phyloP scores from a whole-genome alignment of 2,113 vertebrate genomes.

The Amia ocellicauda region DNA sequence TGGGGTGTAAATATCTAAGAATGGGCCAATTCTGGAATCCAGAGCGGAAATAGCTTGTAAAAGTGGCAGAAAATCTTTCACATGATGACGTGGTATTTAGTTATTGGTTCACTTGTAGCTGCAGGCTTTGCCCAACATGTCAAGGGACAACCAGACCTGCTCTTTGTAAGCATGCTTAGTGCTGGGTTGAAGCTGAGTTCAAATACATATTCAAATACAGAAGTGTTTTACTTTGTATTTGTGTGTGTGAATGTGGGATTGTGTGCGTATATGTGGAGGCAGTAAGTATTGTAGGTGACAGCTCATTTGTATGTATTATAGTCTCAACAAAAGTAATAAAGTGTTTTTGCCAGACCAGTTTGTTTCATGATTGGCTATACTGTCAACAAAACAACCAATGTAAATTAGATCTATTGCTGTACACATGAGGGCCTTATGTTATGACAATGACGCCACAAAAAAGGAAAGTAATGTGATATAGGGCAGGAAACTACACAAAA shows the following conservation, averaged over 20 bases:
- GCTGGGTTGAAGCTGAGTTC: conserved; percentile 20
- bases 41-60: not conserved
- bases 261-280: no score
- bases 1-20: conserved; percentile 5
- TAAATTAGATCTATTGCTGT: conserved; percentile 10
- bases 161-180: conserved; percentile 26
- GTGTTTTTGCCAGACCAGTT: no score
- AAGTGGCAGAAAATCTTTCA: conserved; percentile 10
- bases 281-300: no score
- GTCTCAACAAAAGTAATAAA: no score
- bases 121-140: not conserved
- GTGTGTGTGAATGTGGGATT: conserved; percentile 1
- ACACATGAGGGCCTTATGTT: conserved; percentile 7
- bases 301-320: conserved; percentile 18
- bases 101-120: not conserved
- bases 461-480: no score
- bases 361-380: conserved; percentile 21
- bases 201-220: conserved; percentile 7
- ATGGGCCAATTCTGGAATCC: not conserved
- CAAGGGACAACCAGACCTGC: not conserved
- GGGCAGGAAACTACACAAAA: no score
- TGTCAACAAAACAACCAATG: conserved; percentile 5
- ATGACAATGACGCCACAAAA: no score
- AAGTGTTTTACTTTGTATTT: conserved; percentile 5
- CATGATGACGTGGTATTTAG: conserved; percentile 5